Percentiles rank a stretch among this genome's conserved stretches.
These are phyloP conservation scores for Portunus trituberculatus DNA, from an alignment of 1,140 invertebrate genomes.

Conservation along the genomic window DNA sequence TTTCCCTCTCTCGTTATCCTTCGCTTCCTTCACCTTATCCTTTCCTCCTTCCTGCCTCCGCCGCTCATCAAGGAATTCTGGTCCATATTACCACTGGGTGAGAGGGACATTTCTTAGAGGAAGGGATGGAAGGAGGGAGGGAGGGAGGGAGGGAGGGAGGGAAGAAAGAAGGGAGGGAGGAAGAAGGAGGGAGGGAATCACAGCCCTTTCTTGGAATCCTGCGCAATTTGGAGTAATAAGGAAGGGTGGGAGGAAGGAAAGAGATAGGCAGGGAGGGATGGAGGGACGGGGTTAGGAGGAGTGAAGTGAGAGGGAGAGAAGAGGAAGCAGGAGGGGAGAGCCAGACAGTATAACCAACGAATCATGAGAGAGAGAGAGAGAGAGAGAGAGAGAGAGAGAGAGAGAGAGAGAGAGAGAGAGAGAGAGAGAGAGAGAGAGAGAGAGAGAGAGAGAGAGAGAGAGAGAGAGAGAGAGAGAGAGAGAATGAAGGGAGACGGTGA, in stretches of 20 bases:
- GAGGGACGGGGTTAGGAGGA: not conserved
- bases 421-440: too few relatives aligned
- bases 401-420: not conserved
- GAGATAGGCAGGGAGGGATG: not conserved
- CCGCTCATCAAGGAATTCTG: not conserved
- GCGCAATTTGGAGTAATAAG: too few relatives aligned
- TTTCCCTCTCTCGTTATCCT: conserved; percentile 9
- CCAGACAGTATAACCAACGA: not conserved
- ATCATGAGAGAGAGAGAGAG: not conserved
- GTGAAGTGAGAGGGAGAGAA: not conserved
- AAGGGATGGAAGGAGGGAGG: not conserved
- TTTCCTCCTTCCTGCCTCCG: not conserved
- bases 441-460: too few relatives aligned
- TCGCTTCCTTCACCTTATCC: not conserved
- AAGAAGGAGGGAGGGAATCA: not conserved
- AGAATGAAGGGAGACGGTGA: not conserved
- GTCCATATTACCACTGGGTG: conserved; percentile 18
- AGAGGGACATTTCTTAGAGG: not conserved
- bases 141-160: not conserved
- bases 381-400: conserved; percentile 16
- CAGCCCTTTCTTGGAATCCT: too few relatives aligned
- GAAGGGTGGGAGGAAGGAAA: not conserved
- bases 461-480: too few relatives aligned
- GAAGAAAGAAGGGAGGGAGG: not conserved
- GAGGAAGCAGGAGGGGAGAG: not conserved